Conservation (phyloP, 2,797 vertebrate species). For the Acridotheres tristis region DNA sequence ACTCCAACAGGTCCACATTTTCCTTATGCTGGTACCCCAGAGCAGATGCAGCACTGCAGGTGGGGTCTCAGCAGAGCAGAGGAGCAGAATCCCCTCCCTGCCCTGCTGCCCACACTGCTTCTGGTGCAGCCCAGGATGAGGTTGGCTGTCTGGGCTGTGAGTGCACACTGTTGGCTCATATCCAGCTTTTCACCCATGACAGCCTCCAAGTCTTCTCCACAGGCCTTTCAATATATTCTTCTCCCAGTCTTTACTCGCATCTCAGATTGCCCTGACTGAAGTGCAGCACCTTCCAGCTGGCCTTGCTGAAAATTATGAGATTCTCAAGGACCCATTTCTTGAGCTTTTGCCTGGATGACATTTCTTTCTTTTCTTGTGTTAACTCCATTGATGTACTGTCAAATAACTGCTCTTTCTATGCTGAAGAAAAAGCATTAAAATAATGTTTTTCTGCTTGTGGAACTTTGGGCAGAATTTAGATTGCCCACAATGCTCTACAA, state of each 20-base stretch:
- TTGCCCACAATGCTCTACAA: not conserved
- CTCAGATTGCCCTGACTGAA: not conserved
- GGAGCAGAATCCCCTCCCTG: not conserved
- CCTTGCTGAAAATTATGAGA: accelerated
- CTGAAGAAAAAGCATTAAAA: not conserved
- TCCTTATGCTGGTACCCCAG: not conserved
- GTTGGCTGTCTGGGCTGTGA: not conserved
- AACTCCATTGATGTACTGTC: not conserved
- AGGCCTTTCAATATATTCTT: not conserved
- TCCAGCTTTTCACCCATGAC: not conserved
- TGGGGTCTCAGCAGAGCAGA: accelerated
- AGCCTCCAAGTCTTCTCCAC: not conserved
- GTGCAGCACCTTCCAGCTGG: not conserved
- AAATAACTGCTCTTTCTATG: not conserved
- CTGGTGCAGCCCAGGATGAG: accelerated
- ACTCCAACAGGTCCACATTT: not conserved
- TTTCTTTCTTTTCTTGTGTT: not conserved
- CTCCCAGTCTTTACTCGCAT: not conserved
- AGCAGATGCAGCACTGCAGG: accelerated
- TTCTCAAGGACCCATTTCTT: not conserved
- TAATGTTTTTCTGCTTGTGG: not conserved
- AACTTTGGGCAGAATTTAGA: not conserved
- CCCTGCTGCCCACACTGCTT: accelerated
- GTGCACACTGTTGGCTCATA: not conserved
- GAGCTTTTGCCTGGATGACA: not conserved